Percentiles rank a stretch among this genome's conserved stretches.
Evolutionary conservation across 1,140 invertebrate genomes (phyloP).

Genomic region (Eulimnadia texana): DNA sequence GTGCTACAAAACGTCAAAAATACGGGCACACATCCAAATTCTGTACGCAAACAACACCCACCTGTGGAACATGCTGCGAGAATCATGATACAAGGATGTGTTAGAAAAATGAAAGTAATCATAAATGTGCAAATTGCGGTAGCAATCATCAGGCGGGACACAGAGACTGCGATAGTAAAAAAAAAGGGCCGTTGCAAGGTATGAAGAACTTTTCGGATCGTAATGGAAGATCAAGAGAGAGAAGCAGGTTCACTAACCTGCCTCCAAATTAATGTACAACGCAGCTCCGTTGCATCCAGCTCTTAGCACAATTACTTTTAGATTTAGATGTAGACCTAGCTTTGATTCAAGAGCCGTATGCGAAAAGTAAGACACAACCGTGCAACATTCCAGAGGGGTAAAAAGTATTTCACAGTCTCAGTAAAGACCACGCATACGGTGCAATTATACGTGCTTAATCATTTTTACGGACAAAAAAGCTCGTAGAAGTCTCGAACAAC

Average conservation of each 20-base stretch:
- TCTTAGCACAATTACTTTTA: neutral
- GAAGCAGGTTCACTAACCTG: neutral
- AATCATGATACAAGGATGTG: neutral
- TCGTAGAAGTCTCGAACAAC: neutral
- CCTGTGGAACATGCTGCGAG: neutral
- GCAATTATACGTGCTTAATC: neutral
- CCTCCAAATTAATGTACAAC: neutral
- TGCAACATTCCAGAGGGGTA: neutral
- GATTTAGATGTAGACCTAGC: neutral
- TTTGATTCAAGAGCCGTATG: slow-evolving; percentile 1
- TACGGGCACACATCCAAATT: neutral
- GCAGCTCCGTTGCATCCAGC: neutral
- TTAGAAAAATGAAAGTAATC: neutral
- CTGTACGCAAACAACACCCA: neutral
- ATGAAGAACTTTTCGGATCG: neutral
- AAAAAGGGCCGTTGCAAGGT: neutral
- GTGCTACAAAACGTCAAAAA: slow-evolving; percentile 6
- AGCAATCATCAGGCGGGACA: neutral
- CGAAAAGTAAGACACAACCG: neutral
- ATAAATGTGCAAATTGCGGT: slow-evolving; percentile 3
- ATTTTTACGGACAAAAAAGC: too few relatives aligned
- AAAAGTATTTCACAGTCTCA: neutral
- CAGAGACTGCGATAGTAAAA: neutral
- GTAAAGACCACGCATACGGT: neutral
- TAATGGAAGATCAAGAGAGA: neutral